phyloP scores from a whole-genome alignment of 2,888 invertebrate species.

The Phyllotreta striolata region DNA sequence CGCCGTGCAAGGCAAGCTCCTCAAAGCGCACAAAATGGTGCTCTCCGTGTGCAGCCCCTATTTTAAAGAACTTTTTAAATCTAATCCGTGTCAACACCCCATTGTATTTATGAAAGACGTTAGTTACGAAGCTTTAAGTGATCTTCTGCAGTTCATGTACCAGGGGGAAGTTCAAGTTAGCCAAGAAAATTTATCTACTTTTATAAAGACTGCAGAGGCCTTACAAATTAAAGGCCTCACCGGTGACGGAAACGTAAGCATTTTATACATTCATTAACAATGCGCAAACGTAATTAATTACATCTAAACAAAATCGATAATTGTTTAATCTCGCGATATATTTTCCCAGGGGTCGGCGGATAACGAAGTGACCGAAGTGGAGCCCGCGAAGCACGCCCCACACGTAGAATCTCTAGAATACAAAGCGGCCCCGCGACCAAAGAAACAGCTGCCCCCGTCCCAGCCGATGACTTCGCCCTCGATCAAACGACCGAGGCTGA shows the following conservation, averaged over 20 bases:
- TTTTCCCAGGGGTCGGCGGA: constrained; percentile 49
- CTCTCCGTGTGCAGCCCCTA: constrained; percentile 76
- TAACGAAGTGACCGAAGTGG: constrained; percentile 43
- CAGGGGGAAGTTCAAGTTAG: constrained; percentile 66
- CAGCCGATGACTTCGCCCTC: constrained; percentile 42
- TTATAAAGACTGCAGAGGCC: constrained; percentile 61
- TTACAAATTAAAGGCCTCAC: constrained; percentile 61
- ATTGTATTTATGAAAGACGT: constrained; percentile 70
- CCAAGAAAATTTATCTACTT: constrained; percentile 58
- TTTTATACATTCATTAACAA: not conserved
- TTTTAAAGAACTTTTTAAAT: constrained; percentile 74
- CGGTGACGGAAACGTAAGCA: constrained; percentile 58
- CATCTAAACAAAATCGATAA: not conserved
- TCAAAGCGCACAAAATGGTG: constrained; percentile 76
- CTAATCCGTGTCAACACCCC: constrained; percentile 73
- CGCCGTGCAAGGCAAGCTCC: constrained; percentile 65
- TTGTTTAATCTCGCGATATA: not conserved
- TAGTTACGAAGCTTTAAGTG: constrained; percentile 65
- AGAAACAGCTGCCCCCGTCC: constrained; percentile 48
- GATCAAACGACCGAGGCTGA: constrained; percentile 49
- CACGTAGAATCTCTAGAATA: constrained; percentile 42
- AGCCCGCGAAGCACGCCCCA: constrained; percentile 40
- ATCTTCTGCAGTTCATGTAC: constrained; percentile 68
- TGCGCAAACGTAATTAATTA: not conserved
- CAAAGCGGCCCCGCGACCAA: constrained; percentile 42